Conservation (phyloP, 2,888 invertebrate genomes). For the Drymonia ruficornis region DNA sequence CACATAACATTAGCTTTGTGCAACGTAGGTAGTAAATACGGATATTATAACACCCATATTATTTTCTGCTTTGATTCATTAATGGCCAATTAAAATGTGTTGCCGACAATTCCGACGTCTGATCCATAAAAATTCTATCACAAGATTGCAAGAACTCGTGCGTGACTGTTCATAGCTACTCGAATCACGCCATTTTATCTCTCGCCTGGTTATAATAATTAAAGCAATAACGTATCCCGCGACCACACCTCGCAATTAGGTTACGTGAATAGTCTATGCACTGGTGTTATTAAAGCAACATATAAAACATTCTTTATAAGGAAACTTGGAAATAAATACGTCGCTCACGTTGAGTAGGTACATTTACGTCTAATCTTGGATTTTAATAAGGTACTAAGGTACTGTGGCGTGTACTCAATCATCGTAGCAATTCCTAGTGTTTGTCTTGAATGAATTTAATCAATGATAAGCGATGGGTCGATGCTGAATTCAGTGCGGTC, state of each 20-base stretch:
- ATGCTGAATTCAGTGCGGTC: neutral
- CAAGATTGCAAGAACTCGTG: slow-evolving; percentile 23
- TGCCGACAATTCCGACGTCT: neutral
- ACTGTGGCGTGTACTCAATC: neutral
- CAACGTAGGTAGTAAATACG: neutral
- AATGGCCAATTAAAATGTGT: neutral
- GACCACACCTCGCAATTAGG: slow-evolving; percentile 70
- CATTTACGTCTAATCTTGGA: slow-evolving; percentile 25
- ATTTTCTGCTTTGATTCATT: neutral
- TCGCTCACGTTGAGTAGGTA: slow-evolving; percentile 18
- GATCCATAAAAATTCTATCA: slow-evolving; percentile 10
- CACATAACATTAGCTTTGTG: too few relatives aligned
- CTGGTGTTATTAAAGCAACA: slow-evolving; percentile 35
- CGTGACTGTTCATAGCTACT: slow-evolving; percentile 30
- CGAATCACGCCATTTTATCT: slow-evolving; percentile 52
- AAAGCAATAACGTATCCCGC: slow-evolving; percentile 53
- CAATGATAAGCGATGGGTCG: neutral
- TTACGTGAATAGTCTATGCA: slow-evolving; percentile 54
- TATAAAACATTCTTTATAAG: slow-evolving; percentile 49
- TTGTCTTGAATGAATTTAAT: neutral
- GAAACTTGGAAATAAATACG: slow-evolving; percentile 44
- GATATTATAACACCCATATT: neutral
- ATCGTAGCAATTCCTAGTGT: too few relatives aligned
- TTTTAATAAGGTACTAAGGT: slow-evolving; percentile 11
- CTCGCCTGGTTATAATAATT: slow-evolving; percentile 50